Percentiles rank a stretch among this genome's conserved stretches.
phyloP scores from a whole-genome alignment of 1,140 invertebrate genomes.

The Heliconius melpomene region DNA sequence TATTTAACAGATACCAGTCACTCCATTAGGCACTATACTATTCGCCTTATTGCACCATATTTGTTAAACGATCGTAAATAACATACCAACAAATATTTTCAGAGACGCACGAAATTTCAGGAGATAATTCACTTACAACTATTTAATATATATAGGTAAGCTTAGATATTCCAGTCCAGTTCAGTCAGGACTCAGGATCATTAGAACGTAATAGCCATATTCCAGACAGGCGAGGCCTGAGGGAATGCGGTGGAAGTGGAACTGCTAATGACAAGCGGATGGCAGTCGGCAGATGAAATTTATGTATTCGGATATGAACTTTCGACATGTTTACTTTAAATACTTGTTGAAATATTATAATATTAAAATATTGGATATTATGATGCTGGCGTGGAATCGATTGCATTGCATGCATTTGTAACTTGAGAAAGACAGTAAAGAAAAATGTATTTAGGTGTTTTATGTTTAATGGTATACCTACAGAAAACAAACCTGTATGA shows the following conservation, averaged over 20 bases:
- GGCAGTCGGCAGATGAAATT: not conserved
- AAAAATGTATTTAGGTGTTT: too few species aligned
- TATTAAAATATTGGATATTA: not conserved
- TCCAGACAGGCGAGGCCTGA: conserved; percentile 21
- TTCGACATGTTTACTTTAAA: not conserved
- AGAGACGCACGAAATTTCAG: not conserved
- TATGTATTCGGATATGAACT: not conserved
- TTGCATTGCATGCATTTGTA: too few species aligned
- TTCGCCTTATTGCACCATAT: not conserved
- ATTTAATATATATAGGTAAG: conserved; percentile 8
- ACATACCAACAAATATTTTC: not conserved
- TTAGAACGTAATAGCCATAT: conserved; percentile 37
- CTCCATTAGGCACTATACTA: too few species aligned
- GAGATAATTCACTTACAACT: not conserved
- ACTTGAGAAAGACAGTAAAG: too few species aligned
- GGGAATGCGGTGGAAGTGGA: conserved; percentile 28
- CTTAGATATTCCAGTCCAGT: not conserved
- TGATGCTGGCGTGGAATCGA: too few species aligned
- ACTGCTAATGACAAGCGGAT: not conserved
- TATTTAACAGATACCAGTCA: too few species aligned
- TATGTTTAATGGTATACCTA: too few species aligned
- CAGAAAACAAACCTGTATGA: too few species aligned
- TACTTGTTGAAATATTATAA: not conserved
- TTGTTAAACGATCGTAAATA: not conserved
- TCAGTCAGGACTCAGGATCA: conserved; percentile 18